Base-by-base conservation (phyloP, 1,140 invertebrate species). In the Eufriesea mexicana region DNA sequence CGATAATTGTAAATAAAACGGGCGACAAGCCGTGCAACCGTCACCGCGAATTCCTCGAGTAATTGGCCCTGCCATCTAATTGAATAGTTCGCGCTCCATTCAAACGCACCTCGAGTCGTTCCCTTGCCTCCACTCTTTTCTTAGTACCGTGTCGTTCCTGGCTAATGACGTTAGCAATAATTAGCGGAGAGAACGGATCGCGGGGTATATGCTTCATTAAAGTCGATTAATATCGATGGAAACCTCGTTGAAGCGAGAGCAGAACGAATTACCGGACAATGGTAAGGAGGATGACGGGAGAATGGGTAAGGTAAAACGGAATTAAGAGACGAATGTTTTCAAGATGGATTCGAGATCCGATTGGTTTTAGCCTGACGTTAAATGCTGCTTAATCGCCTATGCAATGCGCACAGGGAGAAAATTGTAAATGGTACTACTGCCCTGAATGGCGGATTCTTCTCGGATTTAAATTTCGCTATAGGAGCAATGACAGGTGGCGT, bases 1-100 rank as follows among this genome's bases (percentile, higher is more conserved):
- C 84, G 86, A 78, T 85, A 89, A 88, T 89, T 86, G 80, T 88
- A 80, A 88, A 89, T 86, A 88, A 84, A 88, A 62, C 55, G 78
- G 35, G 51, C 62, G 83, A 79, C 54, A 61, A 62, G 54, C 54
- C 57, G 62, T 75, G 68, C 76, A 72, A 76, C 45, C 84, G 67
- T 87, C 86, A 82, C 18, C 42, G 42, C 77, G 64, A 84, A 57
- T 73, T 84, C 57, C 70, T 81, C 83, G 74, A 71, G 71, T 87
- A 88, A 88, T 88, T 88, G 76, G 74, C 74, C 59, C 54, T 35
- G 20, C 61, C 61, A 57, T 70, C 59, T 81, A 87, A 82, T 87
- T 72, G 62, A 88, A 74, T 62, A 28, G 55, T 12, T 73, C 71
- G 12, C 51, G 77, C 62, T 49, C 42, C 61, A 73, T 77, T 87